Conservation (phyloP, 2,797 vertebrate genomes). For the Parauchenoglanis punctatus region DNA sequence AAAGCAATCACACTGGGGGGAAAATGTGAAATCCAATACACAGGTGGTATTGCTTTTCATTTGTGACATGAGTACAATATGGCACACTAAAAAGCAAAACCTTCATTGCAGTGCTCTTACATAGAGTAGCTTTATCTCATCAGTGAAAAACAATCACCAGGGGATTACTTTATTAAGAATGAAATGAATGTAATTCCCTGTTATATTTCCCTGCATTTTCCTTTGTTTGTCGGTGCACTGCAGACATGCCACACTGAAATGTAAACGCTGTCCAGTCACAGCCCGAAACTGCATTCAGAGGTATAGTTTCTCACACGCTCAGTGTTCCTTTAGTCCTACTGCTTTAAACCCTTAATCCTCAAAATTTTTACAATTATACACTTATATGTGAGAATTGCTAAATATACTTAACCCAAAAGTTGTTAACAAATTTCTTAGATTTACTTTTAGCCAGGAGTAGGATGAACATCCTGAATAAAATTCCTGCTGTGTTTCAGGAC, state of each 20-base stretch:
- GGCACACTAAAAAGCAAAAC: neutral
- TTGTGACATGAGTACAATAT: neutral
- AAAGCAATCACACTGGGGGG: neutral
- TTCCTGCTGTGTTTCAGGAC: neutral
- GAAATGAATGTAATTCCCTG: neutral
- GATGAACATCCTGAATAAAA: neutral
- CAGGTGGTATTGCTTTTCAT: neutral
- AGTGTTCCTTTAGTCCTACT: neutral
- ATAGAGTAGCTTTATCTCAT: neutral
- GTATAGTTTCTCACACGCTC: neutral
- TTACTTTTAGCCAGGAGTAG: neutral
- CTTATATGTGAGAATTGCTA: neutral
- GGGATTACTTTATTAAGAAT: neutral
- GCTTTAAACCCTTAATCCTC: neutral
- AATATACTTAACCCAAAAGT: too few relatives aligned
- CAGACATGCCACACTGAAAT: slow-evolving; percentile 17
- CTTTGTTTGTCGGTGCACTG: neutral
- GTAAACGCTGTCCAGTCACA: neutral
- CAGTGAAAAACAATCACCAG: neutral
- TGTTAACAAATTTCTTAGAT: neutral
- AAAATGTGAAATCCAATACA: neutral
- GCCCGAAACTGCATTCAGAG: neutral
- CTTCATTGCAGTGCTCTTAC: neutral
- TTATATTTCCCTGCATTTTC: neutral
- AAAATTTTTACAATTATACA: neutral